A percentile compares a stretch with the other conserved stretches of the same genome.
These are phyloP conservation scores for Apostichopus parvimensis DNA, from an alignment of 35 echinoderm and acorn worm genomes.

Conservation along the genomic window DNA sequence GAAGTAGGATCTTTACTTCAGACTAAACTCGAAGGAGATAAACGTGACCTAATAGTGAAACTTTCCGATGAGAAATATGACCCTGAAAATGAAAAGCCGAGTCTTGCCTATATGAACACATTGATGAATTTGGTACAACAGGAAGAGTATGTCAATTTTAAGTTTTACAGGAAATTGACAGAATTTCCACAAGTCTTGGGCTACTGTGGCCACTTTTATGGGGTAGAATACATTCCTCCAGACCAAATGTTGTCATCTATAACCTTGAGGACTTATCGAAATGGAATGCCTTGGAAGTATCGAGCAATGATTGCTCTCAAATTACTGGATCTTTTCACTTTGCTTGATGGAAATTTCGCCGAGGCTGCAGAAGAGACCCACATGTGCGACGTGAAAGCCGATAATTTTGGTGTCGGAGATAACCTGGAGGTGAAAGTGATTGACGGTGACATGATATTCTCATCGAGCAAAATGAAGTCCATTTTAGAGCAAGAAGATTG, in stretches of 20 bases:
- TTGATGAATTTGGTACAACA: constrained; percentile 43
- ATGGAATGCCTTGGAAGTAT: neutral
- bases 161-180: constrained; percentile 11
- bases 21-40: neutral
- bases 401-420: constrained; percentile 46
- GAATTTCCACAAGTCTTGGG: constrained; percentile 11
- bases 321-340: neutral
- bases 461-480: constrained; percentile 23
- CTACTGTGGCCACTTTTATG: constrained; percentile 45
- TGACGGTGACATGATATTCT: constrained; percentile 48
- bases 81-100: neutral
- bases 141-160: constrained; percentile 54
- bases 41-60: neutral
- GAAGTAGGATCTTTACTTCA: neutral
- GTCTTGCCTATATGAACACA: constrained; percentile 31
- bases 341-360: neutral
- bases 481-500: constrained; percentile 4
- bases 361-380: neutral
- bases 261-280: constrained; percentile 8
- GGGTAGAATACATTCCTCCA: constrained; percentile 30
- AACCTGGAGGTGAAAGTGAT: constrained; percentile 18
- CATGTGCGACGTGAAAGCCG: constrained; percentile 54
- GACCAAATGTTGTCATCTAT: constrained; percentile 37
- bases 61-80: constrained; percentile 18
- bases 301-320: constrained; percentile 19